Percentiles rank a stretch among this genome's conserved stretches.
Conservation (phyloP, 2,888 invertebrate species). For the Trimorus sp. region DNA sequence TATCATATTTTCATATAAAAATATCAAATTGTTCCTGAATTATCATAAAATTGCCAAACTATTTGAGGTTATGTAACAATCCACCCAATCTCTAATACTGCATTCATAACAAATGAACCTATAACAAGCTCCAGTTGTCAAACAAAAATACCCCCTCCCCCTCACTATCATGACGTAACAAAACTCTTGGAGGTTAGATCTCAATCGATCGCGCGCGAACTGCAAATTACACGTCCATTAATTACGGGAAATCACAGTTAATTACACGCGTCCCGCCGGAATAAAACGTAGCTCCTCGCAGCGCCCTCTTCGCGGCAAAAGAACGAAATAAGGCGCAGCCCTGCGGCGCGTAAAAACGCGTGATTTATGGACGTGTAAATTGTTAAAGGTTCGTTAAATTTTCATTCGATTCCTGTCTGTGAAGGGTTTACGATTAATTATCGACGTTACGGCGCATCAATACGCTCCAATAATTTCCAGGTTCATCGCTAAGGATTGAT, state of each 20-base stretch:
- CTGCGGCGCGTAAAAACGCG: conserved; percentile 23
- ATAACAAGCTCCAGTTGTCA: no score
- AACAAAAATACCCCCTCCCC: no score
- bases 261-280: neutral
- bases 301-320: conserved; percentile 21
- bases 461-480: conserved; percentile 68
- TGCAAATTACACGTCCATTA: no score
- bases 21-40: no score
- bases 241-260: no score
- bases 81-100: neutral
- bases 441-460: conserved; percentile 66
- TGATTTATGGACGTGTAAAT: conserved; percentile 46
- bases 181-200: no score
- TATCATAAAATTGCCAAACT: no score
- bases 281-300: neutral
- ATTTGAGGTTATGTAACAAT: conserved; percentile 1
- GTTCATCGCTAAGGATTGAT: conserved; percentile 68
- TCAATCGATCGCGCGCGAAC: no score
- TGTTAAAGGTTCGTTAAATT: conserved; percentile 53
- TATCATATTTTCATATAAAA: no score
- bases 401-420: conserved; percentile 56
- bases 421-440: conserved; percentile 69
- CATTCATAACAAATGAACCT: neutral
- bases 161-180: no score
- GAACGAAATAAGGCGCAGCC: conserved; percentile 16